Evolutionary conservation across 2,888 invertebrate genomes (phyloP).

Genomic region (Corythucha ciliata): DNA sequence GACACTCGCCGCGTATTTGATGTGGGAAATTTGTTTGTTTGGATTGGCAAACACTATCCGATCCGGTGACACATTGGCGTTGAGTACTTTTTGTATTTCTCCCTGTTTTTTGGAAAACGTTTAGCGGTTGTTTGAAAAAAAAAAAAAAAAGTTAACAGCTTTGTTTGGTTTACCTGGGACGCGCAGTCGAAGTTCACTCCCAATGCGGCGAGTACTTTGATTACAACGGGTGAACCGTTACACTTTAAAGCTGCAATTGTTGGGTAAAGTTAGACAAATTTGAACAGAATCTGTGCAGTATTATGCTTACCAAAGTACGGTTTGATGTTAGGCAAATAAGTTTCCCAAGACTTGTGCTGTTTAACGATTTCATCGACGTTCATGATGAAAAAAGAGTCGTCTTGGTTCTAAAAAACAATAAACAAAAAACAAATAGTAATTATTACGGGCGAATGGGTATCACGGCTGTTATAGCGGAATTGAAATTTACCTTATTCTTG

Average conservation of each 20-base stretch:
- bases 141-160: no score
- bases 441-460: no score
- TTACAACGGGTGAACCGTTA: constrained; percentile 75
- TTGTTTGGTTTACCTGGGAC: constrained; percentile 55
- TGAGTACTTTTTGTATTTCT: constrained; percentile 76
- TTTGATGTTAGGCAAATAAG: constrained; percentile 73
- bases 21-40: constrained; percentile 84
- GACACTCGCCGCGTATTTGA: constrained; percentile 66
- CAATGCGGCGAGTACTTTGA: constrained; percentile 75
- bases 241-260: constrained; percentile 99
- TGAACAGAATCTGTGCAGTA: no score
- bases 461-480: no score
- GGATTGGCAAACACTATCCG: constrained; percentile 95
- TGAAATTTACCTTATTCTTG: no score
- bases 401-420: no score
- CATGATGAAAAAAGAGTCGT: constrained; percentile 86
- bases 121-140: no score
- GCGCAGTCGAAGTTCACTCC: constrained; percentile 96
- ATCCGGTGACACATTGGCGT: constrained; percentile 58
- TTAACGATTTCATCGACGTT: constrained; percentile 77
- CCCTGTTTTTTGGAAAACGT: constrained; percentile 41
- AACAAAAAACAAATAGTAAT: no score
- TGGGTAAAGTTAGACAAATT: no score
- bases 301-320: constrained; percentile 95
- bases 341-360: constrained; percentile 73